These are phyloP conservation scores for Agrypnus murinus DNA, from an alignment of 2,888 invertebrate species.

Conservation along the genomic window DNA sequence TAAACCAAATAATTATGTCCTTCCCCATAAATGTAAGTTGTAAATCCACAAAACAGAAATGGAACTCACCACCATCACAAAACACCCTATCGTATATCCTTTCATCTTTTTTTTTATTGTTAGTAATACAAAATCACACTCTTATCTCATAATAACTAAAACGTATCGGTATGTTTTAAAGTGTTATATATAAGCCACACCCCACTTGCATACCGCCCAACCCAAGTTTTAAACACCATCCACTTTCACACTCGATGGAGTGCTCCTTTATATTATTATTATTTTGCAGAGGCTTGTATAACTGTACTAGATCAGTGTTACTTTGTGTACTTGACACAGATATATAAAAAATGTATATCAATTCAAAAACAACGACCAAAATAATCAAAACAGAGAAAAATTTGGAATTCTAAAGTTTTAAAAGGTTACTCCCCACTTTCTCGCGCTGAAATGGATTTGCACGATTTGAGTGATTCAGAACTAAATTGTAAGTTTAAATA, in stretches of 20 bases:
- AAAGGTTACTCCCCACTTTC: no score
- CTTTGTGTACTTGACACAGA: conserved; percentile 49
- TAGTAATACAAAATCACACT: conserved; percentile 35
- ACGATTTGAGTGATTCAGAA: no score
- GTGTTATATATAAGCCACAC: conserved; percentile 59
- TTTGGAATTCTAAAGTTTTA: no score
- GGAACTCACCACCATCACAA: conserved; percentile 50
- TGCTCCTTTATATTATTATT: conserved; percentile 39
- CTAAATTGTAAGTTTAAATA: no score
- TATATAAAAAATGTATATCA: not conserved
- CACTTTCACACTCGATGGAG: conserved; percentile 57
- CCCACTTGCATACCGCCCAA: conserved; percentile 61
- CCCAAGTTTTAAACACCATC: conserved; percentile 52
- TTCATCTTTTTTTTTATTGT: conserved; percentile 50
- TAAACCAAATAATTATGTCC: not conserved
- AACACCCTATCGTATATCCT: conserved; percentile 41
- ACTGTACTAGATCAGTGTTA: conserved; percentile 33
- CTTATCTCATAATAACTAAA: conserved; percentile 56
- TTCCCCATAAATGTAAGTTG: conserved; percentile 1
- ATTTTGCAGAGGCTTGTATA: conserved; percentile 23
- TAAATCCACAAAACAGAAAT: not conserved
- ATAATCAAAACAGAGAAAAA: no score
- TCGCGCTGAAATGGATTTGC: no score
- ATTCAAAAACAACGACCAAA: not conserved
- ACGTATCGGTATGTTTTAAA: conserved; percentile 51